Conservation (phyloP, 1,140 invertebrate species). For the Wiebesia pumilae region DNA sequence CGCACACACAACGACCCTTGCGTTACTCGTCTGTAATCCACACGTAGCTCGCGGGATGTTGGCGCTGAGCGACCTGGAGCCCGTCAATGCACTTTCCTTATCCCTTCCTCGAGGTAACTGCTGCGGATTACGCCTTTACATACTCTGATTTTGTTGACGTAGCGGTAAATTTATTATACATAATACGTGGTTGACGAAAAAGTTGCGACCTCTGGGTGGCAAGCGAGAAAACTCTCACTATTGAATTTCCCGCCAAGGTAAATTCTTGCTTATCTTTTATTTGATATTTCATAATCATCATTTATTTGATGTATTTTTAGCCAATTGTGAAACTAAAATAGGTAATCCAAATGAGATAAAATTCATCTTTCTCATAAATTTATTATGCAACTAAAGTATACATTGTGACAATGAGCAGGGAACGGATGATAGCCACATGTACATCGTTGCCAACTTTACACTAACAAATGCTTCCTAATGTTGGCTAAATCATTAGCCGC, state of each 20-base stretch:
- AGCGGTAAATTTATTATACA: background rate
- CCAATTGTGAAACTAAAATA: too few species aligned
- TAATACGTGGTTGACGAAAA: background rate
- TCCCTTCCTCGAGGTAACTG: background rate
- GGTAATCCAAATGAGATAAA: too few species aligned
- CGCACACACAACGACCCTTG: background rate
- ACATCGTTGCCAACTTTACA: too few species aligned
- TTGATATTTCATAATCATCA: background rate
- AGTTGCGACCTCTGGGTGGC: conserved; percentile 5
- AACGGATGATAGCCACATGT: too few species aligned
- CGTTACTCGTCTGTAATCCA: background rate
- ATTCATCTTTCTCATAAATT: too few species aligned
- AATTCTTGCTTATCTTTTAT: background rate
- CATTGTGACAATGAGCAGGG: too few species aligned
- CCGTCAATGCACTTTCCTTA: background rate
- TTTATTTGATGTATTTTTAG: background rate
- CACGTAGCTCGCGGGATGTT: background rate
- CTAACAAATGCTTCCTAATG: too few species aligned
- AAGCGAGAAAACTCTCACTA: too few species aligned
- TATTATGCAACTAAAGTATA: too few species aligned
- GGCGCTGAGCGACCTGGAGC: background rate
- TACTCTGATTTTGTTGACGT: conserved; percentile 38
- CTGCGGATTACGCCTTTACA: background rate
- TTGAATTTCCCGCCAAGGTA: background rate
- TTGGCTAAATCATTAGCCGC: too few species aligned